Conservation (phyloP, 2,797 vertebrate species). For the Pangasius mekongensis region DNA sequence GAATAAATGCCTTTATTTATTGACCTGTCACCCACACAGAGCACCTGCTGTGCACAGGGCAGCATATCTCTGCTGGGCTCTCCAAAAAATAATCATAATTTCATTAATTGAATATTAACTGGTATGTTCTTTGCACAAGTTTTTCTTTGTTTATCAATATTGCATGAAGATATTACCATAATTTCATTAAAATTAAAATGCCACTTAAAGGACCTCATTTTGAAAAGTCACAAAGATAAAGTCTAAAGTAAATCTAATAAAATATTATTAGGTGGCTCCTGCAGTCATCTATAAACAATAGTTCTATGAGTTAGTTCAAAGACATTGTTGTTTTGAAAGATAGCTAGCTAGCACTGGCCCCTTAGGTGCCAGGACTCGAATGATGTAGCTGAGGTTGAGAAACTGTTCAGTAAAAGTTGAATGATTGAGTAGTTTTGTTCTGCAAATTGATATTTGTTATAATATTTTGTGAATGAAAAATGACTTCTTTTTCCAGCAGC, state of each 20-base stretch:
- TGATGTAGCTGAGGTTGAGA: not conserved
- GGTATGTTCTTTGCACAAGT: not conserved
- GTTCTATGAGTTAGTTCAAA: not conserved
- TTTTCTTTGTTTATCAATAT: not conserved
- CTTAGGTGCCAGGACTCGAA: not conserved
- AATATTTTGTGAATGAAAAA: not conserved
- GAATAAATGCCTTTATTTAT: not conserved
- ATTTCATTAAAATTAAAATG: not conserved
- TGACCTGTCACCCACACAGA: not conserved
- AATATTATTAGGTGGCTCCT: not conserved
- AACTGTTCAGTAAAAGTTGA: not conserved
- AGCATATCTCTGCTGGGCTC: not conserved
- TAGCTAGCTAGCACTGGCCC: not conserved
- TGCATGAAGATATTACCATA: not conserved
- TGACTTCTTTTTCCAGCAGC: not conserved
- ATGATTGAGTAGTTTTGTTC: not conserved
- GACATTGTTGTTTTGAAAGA: not conserved
- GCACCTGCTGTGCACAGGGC: not conserved
- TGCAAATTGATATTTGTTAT: not conserved
- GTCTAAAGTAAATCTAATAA: not conserved
- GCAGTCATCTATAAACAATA: not conserved
- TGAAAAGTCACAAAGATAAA: not conserved
- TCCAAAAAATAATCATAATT: not conserved
- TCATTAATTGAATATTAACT: not conserved
- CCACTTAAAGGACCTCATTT: not conserved